Evolutionary conservation across 2,888 invertebrate species (phyloP).

Genomic region (Drosophila pegasa): DNA sequence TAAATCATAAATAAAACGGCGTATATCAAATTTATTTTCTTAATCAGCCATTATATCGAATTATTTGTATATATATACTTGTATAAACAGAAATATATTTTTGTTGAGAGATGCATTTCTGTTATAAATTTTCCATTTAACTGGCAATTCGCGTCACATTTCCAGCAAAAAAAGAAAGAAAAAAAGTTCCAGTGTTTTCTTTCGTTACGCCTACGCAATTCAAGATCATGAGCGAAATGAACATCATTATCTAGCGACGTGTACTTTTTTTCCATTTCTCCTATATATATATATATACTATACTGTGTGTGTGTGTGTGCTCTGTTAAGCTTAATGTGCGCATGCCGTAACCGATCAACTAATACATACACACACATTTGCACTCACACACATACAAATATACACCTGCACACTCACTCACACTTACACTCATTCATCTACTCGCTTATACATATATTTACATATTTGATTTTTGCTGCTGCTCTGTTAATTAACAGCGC

Average conservation of each 20-base stretch:
- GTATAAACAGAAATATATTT: neutral
- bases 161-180: conserved; percentile 15
- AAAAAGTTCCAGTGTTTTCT: conserved; percentile 13
- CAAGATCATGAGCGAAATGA: conserved; percentile 39
- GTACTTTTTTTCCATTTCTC: conserved; percentile 25
- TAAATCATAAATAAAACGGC: neutral
- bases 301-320: conserved; percentile 18
- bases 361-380: conserved; percentile 9
- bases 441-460: conserved; percentile 7
- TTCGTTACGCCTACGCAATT: conserved; percentile 24
- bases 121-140: conserved; percentile 6
- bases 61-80: neutral
- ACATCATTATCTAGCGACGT: conserved; percentile 40
- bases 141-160: conserved; percentile 35
- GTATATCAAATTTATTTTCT: neutral
- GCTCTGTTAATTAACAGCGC: conserved; percentile 37
- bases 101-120: neutral
- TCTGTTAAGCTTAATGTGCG: conserved; percentile 44
- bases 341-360: conserved; percentile 55
- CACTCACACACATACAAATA: neutral
- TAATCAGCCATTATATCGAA: neutral
- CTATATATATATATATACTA: neutral
- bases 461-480: conserved; percentile 24
- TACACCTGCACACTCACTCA: too few species aligned
- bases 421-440: neutral